These are phyloP conservation scores for Acleris literana DNA, from an alignment of 2,888 invertebrate species.

Conservation along the genomic window DNA sequence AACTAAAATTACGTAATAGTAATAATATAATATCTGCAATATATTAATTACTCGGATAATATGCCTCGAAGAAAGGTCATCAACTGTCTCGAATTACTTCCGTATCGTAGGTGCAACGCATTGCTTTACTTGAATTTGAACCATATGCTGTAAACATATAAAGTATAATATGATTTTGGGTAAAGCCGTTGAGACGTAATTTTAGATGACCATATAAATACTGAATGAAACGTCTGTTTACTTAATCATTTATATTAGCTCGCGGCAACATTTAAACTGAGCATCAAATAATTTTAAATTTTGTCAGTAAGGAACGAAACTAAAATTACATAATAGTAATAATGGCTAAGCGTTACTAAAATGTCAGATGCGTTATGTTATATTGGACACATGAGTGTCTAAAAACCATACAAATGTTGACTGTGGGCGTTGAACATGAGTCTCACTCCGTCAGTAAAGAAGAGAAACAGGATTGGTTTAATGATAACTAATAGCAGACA, in stretches of 20 bases:
- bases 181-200: no score
- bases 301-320: background rate
- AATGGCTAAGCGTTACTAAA: slow-evolving; percentile 17
- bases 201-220: no score
- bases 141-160: no score
- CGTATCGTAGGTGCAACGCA: background rate
- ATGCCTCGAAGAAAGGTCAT: no score
- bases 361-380: slow-evolving; percentile 25
- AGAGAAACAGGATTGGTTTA: slow-evolving; percentile 17
- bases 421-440: no score
- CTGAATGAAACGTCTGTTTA: slow-evolving; percentile 9
- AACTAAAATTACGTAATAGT: slow-evolving; percentile 19
- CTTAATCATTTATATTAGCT: slow-evolving; percentile 7
- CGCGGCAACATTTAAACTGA: slow-evolving; percentile 2
- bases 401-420: no score
- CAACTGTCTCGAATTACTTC: slow-evolving; percentile 20
- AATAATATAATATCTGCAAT: no score
- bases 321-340: slow-evolving; percentile 26
- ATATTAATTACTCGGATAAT: no score
- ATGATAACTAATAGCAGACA: slow-evolving; percentile 19
- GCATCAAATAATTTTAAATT: slow-evolving; percentile 2
- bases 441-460: background rate
- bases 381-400: slow-evolving; percentile 3
- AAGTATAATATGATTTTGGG: no score
- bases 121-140: no score